These are phyloP conservation scores for Squalus acanthias DNA, from an alignment of 2,797 vertebrate genomes.

Conservation along the genomic window DNA sequence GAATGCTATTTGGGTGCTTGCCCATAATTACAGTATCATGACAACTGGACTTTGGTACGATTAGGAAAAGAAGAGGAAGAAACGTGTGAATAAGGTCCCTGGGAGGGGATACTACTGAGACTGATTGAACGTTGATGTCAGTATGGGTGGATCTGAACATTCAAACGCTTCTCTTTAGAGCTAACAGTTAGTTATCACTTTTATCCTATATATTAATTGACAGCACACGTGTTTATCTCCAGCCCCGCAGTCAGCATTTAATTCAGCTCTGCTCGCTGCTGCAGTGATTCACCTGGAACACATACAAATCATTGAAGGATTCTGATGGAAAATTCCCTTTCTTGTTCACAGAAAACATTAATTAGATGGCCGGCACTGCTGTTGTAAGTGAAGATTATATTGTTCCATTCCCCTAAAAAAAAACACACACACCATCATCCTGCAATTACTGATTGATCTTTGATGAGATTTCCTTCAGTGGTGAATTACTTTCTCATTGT, in stretches of 20 bases:
- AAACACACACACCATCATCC: neutral
- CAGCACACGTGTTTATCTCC: conserved; percentile 3
- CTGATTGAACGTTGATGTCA: neutral
- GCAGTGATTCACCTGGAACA: conserved; percentile 19
- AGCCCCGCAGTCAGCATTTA: neutral
- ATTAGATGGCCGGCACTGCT: neutral
- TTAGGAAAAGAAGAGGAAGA: neutral
- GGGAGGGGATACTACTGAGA: neutral
- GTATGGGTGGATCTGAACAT: neutral
- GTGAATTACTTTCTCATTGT: conserved; percentile 23
- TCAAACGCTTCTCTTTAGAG: neutral
- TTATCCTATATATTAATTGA: conserved; percentile 12
- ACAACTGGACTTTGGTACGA: conserved; percentile 10
- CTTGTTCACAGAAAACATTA: conserved; percentile 23
- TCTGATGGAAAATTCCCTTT: conserved; percentile 19
- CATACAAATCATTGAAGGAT: conserved; percentile 22
- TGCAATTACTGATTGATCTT: conserved; percentile 35
- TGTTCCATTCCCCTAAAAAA: neutral
- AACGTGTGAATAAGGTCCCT: neutral
- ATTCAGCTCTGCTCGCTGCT: neutral
- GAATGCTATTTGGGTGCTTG: neutral
- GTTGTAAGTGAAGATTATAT: conserved; percentile 22
- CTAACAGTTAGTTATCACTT: conserved; percentile 14
- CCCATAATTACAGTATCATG: neutral
- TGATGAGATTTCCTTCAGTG: conserved; percentile 3